These are phyloP conservation scores for Malurus melanocephalus DNA, from an alignment of 2,113 vertebrate genomes.

Conservation along the genomic window DNA sequence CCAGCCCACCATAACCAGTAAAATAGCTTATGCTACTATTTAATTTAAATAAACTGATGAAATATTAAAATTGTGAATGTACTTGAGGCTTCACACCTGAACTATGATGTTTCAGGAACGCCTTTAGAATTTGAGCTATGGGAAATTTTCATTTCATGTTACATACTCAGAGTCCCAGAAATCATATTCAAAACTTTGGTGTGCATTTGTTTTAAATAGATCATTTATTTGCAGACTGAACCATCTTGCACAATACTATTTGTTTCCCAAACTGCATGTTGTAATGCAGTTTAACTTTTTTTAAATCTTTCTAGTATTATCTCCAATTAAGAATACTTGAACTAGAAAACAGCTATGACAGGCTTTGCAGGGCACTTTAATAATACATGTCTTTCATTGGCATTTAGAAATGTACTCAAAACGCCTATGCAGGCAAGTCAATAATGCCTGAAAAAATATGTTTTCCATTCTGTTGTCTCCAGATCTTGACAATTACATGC, in stretches of 20 bases:
- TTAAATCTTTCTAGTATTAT: constrained; percentile 7
- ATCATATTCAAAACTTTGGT: neutral
- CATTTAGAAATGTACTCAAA: constrained; percentile 1
- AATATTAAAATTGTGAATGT: constrained; percentile 15
- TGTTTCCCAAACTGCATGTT: constrained; percentile 1
- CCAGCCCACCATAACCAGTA: neutral
- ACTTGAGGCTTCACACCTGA: constrained; percentile 48
- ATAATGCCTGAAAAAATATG: constrained; percentile 30
- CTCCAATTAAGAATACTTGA: neutral
- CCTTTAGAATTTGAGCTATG: constrained; percentile 11
- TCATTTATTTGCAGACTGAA: constrained; percentile 10
- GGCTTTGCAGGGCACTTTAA: neutral
- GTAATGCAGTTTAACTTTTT: neutral
- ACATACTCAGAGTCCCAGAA: neutral
- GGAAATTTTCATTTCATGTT: neutral
- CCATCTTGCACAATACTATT: neutral
- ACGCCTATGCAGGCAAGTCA: neutral
- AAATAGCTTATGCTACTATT: constrained; percentile 23
- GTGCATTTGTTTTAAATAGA: neutral
- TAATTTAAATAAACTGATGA: neutral
- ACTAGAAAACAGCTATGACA: neutral
- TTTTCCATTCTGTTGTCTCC: constrained; percentile 31
- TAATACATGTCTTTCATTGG: neutral
- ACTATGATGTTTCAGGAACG: neutral
- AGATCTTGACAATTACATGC: neutral